Evolutionary conservation across 2,797 vertebrate genomes (phyloP), one percentile per base, ranked within the genome.

Genomic region (Gallinago solitaria): DNA sequence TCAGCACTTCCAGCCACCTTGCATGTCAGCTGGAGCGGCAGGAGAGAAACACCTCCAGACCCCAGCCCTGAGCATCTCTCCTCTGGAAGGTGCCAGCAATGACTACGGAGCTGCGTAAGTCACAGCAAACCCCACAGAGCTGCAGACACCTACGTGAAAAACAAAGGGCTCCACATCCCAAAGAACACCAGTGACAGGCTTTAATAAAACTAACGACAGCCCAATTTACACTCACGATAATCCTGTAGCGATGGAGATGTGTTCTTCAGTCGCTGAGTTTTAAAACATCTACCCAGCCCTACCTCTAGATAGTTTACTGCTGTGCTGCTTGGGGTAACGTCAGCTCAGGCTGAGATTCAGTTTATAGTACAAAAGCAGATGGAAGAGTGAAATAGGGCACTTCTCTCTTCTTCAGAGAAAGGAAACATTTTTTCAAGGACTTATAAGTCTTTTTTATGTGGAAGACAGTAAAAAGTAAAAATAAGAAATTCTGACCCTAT

Each of bases 381-480:
- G 69, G 57, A 85, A 71, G 28, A 89, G 12, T 65, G 68, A 94
- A 93, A 90, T 23, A 64, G 11, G 87, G 84, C 9, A 39, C 33
- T 89, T 84, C n/a, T n/a, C 59, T 90, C 73, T 78, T 87, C 57
- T 69, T 83, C 81, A 87, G 65, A 89, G 48, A 89, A 33, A 12
- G 50, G 43, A 74, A 70, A 54, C 2, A 0, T 28, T 82, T 91
- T 92, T 89, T 65, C 61, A 85, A 70, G 60, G 59, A 60, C 84
- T 87, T 91, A 59, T 86, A 71, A 81, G 64, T 51, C 56, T 93
- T 86, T 92, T 96, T 95, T 93, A 94, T 79, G 67, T 94, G 43
- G 59, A 78, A 91, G 83, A 82, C 80, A 71, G 68, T 95, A 92
- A 95, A 93, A 90, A 92, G 79, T 76, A 90, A 90, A 96, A 94